Evolutionary conservation across 1,140 invertebrate species (phyloP).

Genomic region (Berghia stephanieae): DNA sequence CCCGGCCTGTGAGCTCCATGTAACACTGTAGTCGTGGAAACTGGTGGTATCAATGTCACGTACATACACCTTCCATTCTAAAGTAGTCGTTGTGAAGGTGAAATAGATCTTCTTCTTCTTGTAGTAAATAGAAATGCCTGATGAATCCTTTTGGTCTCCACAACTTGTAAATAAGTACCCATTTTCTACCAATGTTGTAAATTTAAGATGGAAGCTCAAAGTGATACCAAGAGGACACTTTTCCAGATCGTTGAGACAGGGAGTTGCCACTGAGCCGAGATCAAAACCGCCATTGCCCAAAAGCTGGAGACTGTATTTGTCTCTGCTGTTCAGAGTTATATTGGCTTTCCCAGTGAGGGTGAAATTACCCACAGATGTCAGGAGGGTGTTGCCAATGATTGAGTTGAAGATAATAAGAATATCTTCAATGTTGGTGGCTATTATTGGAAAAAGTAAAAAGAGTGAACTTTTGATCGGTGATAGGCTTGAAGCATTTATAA

Average conservation of each 20-base stretch:
- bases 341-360: constrained; percentile 29
- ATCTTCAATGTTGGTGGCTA: constrained; percentile 23
- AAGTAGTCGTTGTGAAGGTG: constrained; percentile 36
- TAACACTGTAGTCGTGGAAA: constrained; percentile 37
- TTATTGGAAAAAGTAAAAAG: constrained; percentile 42
- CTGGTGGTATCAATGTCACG: constrained; percentile 22
- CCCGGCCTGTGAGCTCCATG: constrained; percentile 48
- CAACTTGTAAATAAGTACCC: constrained; percentile 44
- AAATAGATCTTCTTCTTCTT: constrained; percentile 38
- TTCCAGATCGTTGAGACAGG: constrained; percentile 42
- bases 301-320: too few relatives aligned
- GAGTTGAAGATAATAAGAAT: constrained; percentile 33
- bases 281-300: constrained; percentile 34
- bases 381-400: constrained; percentile 32
- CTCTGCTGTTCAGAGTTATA: too few relatives aligned
- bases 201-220: constrained; percentile 41
- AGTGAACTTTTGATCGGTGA: too few relatives aligned
- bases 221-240: constrained; percentile 42
- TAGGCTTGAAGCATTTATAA: too few relatives aligned
- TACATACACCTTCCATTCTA: constrained; percentile 40
- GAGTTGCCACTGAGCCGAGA: constrained; percentile 1
- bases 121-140: constrained; percentile 44
- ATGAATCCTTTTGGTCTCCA: constrained; percentile 30
- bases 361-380: constrained; percentile 33
- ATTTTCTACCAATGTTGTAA: constrained; percentile 39